Conservation (phyloP, 2,113 vertebrate species). For the Pseudorasbora parva region DNA sequence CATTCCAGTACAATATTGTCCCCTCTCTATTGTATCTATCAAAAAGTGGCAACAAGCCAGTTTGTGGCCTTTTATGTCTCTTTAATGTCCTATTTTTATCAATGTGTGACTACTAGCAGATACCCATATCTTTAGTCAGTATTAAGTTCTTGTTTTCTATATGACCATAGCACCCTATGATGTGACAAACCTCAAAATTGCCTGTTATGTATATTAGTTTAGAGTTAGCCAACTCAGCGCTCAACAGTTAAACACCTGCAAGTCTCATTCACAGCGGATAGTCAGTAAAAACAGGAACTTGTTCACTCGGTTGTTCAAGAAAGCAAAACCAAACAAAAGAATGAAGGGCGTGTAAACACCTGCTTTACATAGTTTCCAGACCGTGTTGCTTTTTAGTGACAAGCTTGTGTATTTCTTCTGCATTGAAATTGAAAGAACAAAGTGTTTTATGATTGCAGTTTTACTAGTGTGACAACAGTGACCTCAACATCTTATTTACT, state of each 20-base stretch:
- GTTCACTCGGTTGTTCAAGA: constrained; percentile 36
- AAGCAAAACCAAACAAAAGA: constrained; percentile 47
- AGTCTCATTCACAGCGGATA: constrained; percentile 9
- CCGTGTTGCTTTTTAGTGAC: constrained; percentile 25
- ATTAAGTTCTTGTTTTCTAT: not conserved
- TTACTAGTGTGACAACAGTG: not conserved
- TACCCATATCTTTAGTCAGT: constrained; percentile 2
- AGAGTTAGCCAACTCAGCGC: not conserved
- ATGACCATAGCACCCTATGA: not conserved
- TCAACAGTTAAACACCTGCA: constrained; percentile 42
- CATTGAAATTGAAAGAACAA: not conserved
- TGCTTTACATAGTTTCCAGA: constrained; percentile 44
- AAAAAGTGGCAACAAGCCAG: not conserved
- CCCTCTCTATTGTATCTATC: not conserved
- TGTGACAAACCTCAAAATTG: not conserved
- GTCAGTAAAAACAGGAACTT: constrained; percentile 58
- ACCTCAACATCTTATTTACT: not conserved
- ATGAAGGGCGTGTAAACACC: constrained; percentile 25
- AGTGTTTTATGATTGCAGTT: not conserved
- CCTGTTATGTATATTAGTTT: constrained; percentile 2
- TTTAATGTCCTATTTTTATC: not conserved
- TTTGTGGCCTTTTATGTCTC: not conserved
- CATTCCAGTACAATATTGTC: not conserved
- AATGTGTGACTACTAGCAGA: constrained; percentile 22
- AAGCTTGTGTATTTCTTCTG: not conserved